Conservation (phyloP, 2,113 vertebrate species). For the Petroica traversi region DNA sequence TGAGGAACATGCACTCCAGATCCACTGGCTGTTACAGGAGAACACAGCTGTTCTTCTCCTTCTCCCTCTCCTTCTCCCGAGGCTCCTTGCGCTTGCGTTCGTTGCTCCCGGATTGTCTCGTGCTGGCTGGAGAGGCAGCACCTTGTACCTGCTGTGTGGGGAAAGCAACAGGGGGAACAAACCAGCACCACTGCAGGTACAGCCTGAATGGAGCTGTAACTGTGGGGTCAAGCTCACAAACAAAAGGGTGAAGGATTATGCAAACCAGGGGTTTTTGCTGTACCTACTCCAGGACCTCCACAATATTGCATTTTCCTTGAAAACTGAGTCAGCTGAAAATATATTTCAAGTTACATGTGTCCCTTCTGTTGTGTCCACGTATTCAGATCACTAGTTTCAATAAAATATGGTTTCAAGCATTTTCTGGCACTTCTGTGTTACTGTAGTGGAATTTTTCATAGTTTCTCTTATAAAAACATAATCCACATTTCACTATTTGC, state of each 20-base stretch:
- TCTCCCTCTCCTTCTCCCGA: constrained; percentile 81
- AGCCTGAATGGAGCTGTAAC: neutral
- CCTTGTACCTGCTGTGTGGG: constrained; percentile 61
- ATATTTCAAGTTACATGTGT: neutral
- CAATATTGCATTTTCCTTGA: neutral
- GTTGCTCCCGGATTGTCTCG: constrained; percentile 80
- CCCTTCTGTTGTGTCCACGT: neutral
- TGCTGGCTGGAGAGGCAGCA: constrained; percentile 78
- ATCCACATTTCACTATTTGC: neutral
- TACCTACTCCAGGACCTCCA: neutral
- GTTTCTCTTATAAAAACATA: neutral
- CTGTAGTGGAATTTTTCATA: neutral
- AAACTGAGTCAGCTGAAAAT: neutral
- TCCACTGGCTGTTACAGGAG: constrained; percentile 86
- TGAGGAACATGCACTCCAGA: constrained; percentile 64
- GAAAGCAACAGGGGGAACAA: neutral
- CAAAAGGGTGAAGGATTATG: neutral
- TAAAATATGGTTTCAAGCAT: neutral
- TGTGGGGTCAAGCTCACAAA: neutral
- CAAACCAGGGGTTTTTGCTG: neutral
- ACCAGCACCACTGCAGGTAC: neutral
- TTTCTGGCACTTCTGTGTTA: neutral
- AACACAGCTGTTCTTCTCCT: constrained; percentile 90
- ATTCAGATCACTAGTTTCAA: neutral
- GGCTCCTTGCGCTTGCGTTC: constrained; percentile 91